Evolutionary conservation across 2,113 vertebrate species (phyloP).

Genomic region (Festucalex cinctus): DNA sequence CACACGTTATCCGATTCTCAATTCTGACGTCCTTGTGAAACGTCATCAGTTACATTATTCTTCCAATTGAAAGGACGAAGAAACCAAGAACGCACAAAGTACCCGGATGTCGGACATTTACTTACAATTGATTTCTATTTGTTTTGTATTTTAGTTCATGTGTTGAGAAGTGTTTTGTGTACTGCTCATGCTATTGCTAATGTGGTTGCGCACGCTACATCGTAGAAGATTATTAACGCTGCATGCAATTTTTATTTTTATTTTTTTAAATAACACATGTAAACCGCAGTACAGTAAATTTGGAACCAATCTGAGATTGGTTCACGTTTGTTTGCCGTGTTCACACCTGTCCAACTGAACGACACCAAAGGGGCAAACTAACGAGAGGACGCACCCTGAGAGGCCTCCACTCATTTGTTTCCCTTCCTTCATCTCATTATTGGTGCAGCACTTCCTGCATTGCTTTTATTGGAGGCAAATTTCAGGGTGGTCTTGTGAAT

Average conservation of each 20-base stretch:
- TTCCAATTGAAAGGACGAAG: no score
- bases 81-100: no score
- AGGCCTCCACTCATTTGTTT: conserved; percentile 47
- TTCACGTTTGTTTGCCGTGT: background rate
- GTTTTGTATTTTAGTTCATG: no score
- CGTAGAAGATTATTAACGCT: no score
- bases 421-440: conserved; percentile 49
- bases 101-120: no score
- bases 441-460: conserved; percentile 19
- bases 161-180: no score
- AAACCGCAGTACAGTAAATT: background rate
- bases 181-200: background rate
- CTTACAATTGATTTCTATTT: no score
- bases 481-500: background rate
- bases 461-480: conserved; percentile 15
- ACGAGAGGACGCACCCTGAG: conserved; percentile 10
- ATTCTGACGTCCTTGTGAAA: no score
- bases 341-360: background rate
- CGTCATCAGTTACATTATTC: no score
- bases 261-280: no score
- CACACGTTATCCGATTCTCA: no score
- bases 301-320: background rate
- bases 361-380: background rate
- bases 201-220: background rate
- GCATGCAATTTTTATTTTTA: no score